Percentiles rank a stretch among this genome's conserved stretches.
These are phyloP conservation scores for Bradysia coprophila DNA, from an alignment of 1,140 invertebrate genomes.

Conservation along the genomic window DNA sequence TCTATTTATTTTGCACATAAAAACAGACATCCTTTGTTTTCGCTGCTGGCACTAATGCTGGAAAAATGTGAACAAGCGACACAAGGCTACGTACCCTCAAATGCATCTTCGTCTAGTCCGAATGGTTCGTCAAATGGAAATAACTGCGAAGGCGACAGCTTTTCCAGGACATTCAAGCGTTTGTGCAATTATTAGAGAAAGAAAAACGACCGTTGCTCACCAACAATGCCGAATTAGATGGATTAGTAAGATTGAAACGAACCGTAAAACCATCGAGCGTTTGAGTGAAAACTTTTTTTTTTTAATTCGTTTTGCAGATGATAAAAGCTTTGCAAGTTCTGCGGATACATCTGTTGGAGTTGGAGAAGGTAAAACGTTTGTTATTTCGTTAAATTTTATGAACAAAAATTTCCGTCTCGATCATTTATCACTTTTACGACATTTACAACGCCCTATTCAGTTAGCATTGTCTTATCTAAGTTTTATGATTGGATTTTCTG, in stretches of 20 bases:
- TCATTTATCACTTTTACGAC: too few relatives aligned
- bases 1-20: too few relatives aligned
- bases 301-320: conserved; percentile 43
- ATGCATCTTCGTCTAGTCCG: conserved; percentile 1
- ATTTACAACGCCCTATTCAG: background rate
- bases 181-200: conserved; percentile 77
- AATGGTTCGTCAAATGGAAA: conserved; percentile 4
- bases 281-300: background rate
- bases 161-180: conserved; percentile 30
- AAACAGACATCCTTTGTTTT: conserved; percentile 82
- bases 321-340: conserved; percentile 95
- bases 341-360: conserved; percentile 84
- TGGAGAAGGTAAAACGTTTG: conserved; percentile 88
- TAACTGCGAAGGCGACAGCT: conserved; percentile 3
- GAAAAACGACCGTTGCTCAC: conserved; percentile 71
- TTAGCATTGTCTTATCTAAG: background rate
- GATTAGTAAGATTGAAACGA: conserved; percentile 53
- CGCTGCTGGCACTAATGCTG: conserved; percentile 78
- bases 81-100: conserved; percentile 53
- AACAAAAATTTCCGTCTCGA: too few relatives aligned
- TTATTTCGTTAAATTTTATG: too few relatives aligned
- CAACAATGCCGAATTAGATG: conserved; percentile 84
- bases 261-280: too few relatives aligned
- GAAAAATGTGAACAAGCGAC: conserved; percentile 96
- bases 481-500: too few relatives aligned